Evolutionary conservation across 1,140 invertebrate species (phyloP).

Genomic region (Matsumurasca onukii): DNA sequence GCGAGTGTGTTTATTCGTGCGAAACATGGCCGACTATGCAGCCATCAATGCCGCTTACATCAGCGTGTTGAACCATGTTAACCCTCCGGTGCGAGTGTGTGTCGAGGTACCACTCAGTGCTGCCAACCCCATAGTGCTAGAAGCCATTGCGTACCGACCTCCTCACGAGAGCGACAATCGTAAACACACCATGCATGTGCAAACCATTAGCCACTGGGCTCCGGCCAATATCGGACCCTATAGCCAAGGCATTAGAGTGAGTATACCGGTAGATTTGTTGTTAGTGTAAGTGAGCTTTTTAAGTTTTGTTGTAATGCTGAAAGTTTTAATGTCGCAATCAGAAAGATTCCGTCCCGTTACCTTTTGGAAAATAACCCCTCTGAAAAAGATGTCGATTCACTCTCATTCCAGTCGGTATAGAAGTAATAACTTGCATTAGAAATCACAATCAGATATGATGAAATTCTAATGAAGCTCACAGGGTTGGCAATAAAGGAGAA

Average conservation of each 20-base stretch:
- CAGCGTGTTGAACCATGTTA: constrained; percentile 69
- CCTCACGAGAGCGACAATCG: constrained; percentile 40
- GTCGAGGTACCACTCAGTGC: constrained; percentile 75
- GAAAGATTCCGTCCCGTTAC: no score
- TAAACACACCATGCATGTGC: constrained; percentile 86
- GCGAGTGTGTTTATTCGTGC: constrained; percentile 78
- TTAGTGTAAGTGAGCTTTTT: no score
- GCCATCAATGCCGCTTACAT: constrained; percentile 77
- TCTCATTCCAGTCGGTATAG: no score
- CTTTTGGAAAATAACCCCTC: no score
- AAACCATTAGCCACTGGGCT: constrained; percentile 94
- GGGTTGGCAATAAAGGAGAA: no score
- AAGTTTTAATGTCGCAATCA: no score
- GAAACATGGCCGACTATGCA: constrained; percentile 76
- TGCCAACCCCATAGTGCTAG: constrained; percentile 72
- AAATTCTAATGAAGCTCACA: no score
- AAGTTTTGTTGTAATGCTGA: no score
- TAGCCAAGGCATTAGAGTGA: constrained; percentile 84
- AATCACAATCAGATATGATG: no score
- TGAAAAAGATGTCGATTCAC: no score
- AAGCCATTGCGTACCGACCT: constrained; percentile 67
- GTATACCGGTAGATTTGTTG: no score
- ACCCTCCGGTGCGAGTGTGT: constrained; percentile 87
- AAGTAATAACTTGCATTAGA: no score
- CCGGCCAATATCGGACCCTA: constrained; percentile 95